Evolutionary conservation across 1,140 invertebrate genomes (phyloP).

Genomic region (Caenorhabditis tropicalis): DNA sequence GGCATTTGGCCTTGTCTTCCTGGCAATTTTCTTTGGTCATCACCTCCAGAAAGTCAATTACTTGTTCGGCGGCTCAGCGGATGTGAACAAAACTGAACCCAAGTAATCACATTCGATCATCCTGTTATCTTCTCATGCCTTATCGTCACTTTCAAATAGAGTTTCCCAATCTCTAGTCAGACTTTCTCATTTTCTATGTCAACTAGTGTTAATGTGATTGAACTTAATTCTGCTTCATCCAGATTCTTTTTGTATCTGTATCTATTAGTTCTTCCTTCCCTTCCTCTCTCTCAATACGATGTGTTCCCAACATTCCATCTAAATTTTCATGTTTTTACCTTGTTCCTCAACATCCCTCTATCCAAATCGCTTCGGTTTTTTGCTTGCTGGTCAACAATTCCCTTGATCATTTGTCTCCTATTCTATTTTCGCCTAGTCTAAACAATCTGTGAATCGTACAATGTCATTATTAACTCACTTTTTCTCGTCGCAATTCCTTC

Average conservation of each 20-base stretch:
- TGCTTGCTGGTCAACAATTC: conserved; percentile 27
- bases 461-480: background rate
- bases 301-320: conserved; percentile 24
- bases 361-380: conserved; percentile 11
- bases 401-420: background rate
- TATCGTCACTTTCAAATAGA: background rate
- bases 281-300: background rate
- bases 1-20: conserved; percentile 3
- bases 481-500: background rate
- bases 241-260: background rate
- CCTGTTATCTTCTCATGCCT: conserved; percentile 23
- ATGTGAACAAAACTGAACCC: background rate
- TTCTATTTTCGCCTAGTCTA: background rate
- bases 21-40: conserved; percentile 23
- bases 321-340: background rate
- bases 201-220: background rate
- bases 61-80: background rate
- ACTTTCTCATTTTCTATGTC: background rate
- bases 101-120: background rate
- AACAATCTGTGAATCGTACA: conserved; percentile 9
- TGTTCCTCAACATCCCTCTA: background rate
- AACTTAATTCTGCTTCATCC: background rate
- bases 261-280: background rate
- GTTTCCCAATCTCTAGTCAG: background rate
- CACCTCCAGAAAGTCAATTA: conserved; percentile 15